phyloP scores from a whole-genome alignment of 2,888 invertebrate genomes.

The Agrochola circellaris region DNA sequence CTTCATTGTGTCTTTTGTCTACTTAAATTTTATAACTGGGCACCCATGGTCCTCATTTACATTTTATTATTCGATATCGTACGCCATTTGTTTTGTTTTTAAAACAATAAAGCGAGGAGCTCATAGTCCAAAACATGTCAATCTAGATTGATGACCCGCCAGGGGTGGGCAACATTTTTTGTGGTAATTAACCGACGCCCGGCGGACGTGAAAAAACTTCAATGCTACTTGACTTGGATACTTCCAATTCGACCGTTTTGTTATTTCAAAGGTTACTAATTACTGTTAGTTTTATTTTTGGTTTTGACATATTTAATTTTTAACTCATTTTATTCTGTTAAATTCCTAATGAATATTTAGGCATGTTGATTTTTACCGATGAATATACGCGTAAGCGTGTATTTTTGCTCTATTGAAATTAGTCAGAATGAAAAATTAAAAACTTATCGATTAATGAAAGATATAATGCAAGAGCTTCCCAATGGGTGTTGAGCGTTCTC shows the following conservation, averaged over 20 bases:
- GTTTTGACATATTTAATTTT: slow-evolving; percentile 13
- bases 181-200: slow-evolving; percentile 80
- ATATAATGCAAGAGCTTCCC: neutral
- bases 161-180: slow-evolving; percentile 86
- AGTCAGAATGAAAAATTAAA: neutral
- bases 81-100: slow-evolving; percentile 49
- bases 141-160: slow-evolving; percentile 84
- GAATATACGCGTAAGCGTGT: neutral
- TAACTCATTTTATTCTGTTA: neutral
- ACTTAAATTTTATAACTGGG: neutral
- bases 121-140: slow-evolving; percentile 79
- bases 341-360: neutral
- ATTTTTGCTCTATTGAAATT: neutral
- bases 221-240: slow-evolving; percentile 60
- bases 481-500: neutral
- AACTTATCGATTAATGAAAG: neutral
- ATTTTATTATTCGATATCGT: neutral
- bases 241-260: slow-evolving; percentile 61
- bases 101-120: slow-evolving; percentile 65
- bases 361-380: neutral
- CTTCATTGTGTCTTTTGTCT: no score
- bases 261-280: slow-evolving; percentile 68
- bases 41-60: neutral
- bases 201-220: slow-evolving; percentile 64
- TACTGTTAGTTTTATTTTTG: slow-evolving; percentile 47